phyloP scores from a whole-genome alignment of 2,888 invertebrate genomes.

The Cheilosia grossa region DNA sequence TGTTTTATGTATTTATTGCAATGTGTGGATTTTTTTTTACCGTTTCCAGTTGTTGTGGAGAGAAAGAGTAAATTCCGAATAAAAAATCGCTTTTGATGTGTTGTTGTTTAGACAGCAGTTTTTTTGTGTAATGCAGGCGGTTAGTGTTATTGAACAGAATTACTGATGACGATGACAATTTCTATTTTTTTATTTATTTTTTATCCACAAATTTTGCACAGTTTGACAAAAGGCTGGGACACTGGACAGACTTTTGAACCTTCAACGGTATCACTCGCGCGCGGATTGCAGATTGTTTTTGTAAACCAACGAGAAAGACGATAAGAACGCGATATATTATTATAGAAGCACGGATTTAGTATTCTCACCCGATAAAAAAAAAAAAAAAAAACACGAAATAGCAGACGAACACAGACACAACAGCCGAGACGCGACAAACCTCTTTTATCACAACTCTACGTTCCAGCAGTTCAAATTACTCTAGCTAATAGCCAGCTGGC shows the following conservation, averaged over 20 bases:
- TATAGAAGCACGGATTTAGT: neutral
- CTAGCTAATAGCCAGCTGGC: constrained; percentile 69
- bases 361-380: constrained; percentile 20
- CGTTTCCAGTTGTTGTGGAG: constrained; percentile 46
- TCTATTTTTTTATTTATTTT: neutral
- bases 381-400: constrained; percentile 37
- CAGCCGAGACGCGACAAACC: constrained; percentile 65
- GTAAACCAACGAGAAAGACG: neutral
- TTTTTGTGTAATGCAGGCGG: constrained; percentile 9
- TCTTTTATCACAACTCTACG: constrained; percentile 63
- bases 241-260: constrained; percentile 2
- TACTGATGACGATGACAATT: constrained; percentile 37
- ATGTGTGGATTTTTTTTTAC: constrained; percentile 51
- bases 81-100: constrained; percentile 7
- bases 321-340: constrained; percentile 9
- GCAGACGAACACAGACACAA: constrained; percentile 67
- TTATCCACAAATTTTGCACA: constrained; percentile 20
- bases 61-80: constrained; percentile 54
- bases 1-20: constrained; percentile 50
- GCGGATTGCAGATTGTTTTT: neutral
- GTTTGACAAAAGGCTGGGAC: neutral
- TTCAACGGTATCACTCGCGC: constrained; percentile 18
- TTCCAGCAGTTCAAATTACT: constrained; percentile 73
- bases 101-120: constrained; percentile 34
- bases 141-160: constrained; percentile 12